These are phyloP conservation scores for Cochlearius cochlearius DNA, from an alignment of 2,113 vertebrate genomes.

Conservation along the genomic window DNA sequence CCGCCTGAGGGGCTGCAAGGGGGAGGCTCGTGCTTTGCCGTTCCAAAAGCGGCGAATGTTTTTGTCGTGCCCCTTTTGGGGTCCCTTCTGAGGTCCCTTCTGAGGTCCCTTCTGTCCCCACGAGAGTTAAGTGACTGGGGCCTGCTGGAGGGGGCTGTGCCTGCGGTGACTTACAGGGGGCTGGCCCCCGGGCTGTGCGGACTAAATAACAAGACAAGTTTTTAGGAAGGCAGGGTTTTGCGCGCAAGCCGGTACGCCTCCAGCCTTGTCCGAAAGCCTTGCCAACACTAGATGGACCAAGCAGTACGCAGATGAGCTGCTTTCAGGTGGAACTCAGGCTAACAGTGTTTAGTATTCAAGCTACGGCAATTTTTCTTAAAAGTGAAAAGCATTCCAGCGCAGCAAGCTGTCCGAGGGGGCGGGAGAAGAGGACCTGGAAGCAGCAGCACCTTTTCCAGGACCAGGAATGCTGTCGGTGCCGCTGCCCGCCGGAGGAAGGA, in stretches of 20 bases:
- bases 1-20: neutral
- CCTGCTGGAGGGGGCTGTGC: neutral
- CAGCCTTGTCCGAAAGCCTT: neutral
- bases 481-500: neutral
- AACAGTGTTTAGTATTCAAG: fast-evolving
- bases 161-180: fast-evolving
- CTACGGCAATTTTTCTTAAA: neutral
- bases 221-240: neutral
- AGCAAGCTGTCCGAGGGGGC: neutral
- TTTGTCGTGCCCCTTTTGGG: neutral
- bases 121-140: fast-evolving
- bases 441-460: neutral
- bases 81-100: neutral
- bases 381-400: fast-evolving
- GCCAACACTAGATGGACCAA: neutral
- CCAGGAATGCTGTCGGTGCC: neutral
- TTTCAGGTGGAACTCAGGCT: neutral
- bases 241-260: neutral
- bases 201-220: neutral
- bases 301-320: neutral
- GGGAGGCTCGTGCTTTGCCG: neutral
- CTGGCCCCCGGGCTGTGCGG: neutral
- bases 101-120: neutral
- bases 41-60: neutral
- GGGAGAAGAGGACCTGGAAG: neutral